Conservation (phyloP, 2,888 invertebrate genomes). For the Ormyrus rosae region DNA sequence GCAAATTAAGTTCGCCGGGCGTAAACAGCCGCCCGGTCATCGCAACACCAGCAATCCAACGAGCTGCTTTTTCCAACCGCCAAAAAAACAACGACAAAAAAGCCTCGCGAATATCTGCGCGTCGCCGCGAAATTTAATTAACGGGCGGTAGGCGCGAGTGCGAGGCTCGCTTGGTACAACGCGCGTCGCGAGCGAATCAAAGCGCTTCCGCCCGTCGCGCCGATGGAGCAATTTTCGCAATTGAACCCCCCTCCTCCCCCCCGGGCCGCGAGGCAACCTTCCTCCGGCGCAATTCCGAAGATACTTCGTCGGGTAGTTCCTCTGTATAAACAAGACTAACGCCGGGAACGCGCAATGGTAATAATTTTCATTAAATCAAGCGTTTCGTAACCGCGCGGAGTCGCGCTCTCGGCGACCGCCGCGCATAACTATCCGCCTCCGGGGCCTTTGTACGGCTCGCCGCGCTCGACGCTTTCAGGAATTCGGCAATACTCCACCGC, state of each 20-base stretch:
- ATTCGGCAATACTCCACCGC: too few species aligned
- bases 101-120: constrained; percentile 9
- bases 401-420: not conserved
- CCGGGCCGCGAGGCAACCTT: constrained; percentile 17
- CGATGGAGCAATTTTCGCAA: constrained; percentile 54
- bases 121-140: constrained; percentile 56
- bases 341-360: constrained; percentile 42
- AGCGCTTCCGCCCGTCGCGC: not conserved
- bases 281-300: constrained; percentile 43
- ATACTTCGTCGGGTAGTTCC: constrained; percentile 37
- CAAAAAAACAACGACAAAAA: not conserved
- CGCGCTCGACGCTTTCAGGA: too few species aligned
- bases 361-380: constrained; percentile 58
- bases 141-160: not conserved
- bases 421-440: constrained; percentile 42
- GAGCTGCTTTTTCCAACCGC: not conserved
- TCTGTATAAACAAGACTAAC: constrained; percentile 5
- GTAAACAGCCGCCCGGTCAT: not conserved
- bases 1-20: not conserved
- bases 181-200: constrained; percentile 33
- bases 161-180: not conserved
- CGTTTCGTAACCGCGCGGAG: constrained; percentile 46
- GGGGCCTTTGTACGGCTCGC: not conserved
- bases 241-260: constrained; percentile 18
- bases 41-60: not conserved